A percentile compares a stretch with the other conserved stretches of the same genome.
Evolutionary conservation across 2,888 invertebrate species (phyloP).

Genomic region (Orchesellides sinensis): DNA sequence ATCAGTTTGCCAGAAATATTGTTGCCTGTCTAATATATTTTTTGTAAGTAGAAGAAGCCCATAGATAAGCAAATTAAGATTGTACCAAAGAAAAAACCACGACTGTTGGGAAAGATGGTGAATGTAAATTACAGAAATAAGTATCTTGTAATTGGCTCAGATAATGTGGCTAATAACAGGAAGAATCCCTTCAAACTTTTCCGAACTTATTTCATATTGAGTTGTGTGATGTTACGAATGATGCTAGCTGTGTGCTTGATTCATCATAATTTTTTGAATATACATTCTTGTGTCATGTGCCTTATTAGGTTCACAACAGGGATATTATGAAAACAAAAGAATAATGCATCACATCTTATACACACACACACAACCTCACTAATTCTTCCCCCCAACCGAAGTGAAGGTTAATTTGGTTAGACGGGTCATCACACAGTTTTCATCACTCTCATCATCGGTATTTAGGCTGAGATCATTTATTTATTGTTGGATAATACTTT

Average conservation of each 20-base stretch:
- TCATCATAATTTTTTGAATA: background rate
- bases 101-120: background rate
- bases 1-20: no score
- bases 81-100: no score
- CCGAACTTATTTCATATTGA: no score
- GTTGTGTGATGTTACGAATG: no score
- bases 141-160: slow-evolving; percentile 25
- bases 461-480: slow-evolving; percentile 50
- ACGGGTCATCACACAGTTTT: slow-evolving; percentile 61
- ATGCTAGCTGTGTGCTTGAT: slow-evolving; percentile 2
- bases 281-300: slow-evolving; percentile 36
- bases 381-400: slow-evolving; percentile 54
- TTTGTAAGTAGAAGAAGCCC: no score
- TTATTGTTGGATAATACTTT: slow-evolving; percentile 38
- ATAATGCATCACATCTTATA: background rate
- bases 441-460: slow-evolving; percentile 31
- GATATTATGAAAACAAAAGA: slow-evolving; percentile 36
- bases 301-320: slow-evolving; percentile 60
- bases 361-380: no score
- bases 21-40: no score
- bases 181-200: no score
- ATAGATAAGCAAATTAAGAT: no score
- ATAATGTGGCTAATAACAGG: no score
- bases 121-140: background rate
- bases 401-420: slow-evolving; percentile 68